Evolutionary conservation across 1,140 invertebrate species (phyloP), one percentile per base, ranked within the genome.

Genomic region (Camponotus floridanus): DNA sequence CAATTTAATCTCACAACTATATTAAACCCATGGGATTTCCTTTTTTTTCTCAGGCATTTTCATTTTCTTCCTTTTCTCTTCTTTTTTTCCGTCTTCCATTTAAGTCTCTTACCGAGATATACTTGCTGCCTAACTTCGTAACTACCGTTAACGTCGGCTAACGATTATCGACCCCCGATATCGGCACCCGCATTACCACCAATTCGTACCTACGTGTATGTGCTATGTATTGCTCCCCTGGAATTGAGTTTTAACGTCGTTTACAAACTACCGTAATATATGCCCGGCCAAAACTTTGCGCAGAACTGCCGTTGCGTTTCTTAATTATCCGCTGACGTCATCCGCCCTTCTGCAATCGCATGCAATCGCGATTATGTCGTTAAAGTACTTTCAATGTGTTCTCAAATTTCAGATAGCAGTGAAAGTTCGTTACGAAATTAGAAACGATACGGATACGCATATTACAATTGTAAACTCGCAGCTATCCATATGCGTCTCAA

Each of bases 151-250:
- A 87, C 87, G 61, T 61, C 65, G 78, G 86, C 86, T 88, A 88
- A 88, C 87, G 87, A 87, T 88, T 87, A 88, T 88, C 86, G 86
- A 87, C 59, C 73, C 80, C 31, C 86, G 86, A 88, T 88, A 88
- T 87, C 87, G 87, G 15, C 26, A 83, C 33, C 87, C 65, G 55
- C 79, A n/a, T 78, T 87, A 85, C 87, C 87, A 73, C 71, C 87
- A 71, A 62, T 45, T 64, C 78, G 36, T 73, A 76, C 33, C 21
- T 85, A 61, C 73, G 79, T 73, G 80, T 67, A 45, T 61, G 71
- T 73, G 61, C 59, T 85, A 73, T 39, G 73, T 79, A 78, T 88
- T 67, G 62, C 86, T 73, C 39, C 57, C n/a, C 33, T 71, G 70
- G 45, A 88, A 88, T 88, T 26, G 71, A 71, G 71, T 57, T 68